Base-by-base conservation (phyloP, 2,797 vertebrate genomes). In the Sphaeramia orbicularis region DNA sequence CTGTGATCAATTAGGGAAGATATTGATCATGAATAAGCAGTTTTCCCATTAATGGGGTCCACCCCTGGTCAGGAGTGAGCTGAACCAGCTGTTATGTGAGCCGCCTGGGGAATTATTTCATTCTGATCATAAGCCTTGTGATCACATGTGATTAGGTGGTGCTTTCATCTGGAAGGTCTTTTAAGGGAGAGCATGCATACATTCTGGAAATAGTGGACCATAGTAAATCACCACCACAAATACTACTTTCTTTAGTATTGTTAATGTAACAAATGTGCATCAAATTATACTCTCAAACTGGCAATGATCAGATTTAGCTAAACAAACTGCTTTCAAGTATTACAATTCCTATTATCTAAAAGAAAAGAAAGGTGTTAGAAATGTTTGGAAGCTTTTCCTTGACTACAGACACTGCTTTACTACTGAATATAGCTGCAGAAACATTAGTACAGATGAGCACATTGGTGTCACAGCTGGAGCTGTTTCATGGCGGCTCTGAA, bases 21-120 rank as follows among this genome's bases (percentile, higher is more conserved):
- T 78, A 83, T 78, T 76, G 84, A 90, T 88, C 64, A 62, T 37
- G 78, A 81, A 75, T 70, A 77, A 74, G 59, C 58, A 69, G 42
- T 32, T 53, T 61, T 40, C 14, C 24, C 41, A 42, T 62, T 76
- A 74, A 71, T 69, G 63, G 44, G 58, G 62, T 78, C 66, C 63
- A 78, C 59, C 58, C 62, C 47, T 65, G 65, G 50, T 69, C 64
- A 72, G 54, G 43, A 83, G 40, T 30, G 68, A 78, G 51, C 67
- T 53, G 56, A 74, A 76, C 65, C 58, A 67, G 77, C 51, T 74
- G 64, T 77, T 71, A 63, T 45, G 68, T 52, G 73, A 58, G 70
- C 37, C 54, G 42, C 54, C 38, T 38, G 43, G 48, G 61, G 68
- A 21, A 76, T 74, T 53, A 69, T 53, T 71, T 71, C 35, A 75